These are phyloP conservation scores for Microvelia longipes DNA, from an alignment of 1,140 invertebrate species.

Conservation along the genomic window DNA sequence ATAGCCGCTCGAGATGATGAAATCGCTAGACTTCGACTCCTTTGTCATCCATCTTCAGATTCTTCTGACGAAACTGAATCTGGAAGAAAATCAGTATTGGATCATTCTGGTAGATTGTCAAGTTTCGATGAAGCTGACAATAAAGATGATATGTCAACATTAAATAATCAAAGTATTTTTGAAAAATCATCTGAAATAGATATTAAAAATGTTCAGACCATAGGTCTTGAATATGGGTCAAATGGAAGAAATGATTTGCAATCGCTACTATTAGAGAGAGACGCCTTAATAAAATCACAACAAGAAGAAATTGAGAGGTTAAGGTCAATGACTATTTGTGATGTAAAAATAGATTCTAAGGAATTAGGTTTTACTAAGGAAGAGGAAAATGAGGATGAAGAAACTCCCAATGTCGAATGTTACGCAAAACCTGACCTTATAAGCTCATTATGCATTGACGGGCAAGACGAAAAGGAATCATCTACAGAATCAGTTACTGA, in stretches of 20 bases:
- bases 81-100: not conserved
- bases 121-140: not conserved
- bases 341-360: not conserved
- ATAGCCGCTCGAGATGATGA: not conserved
- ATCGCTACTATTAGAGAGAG: not conserved
- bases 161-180: not conserved
- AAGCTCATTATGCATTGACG: conserved; percentile 19
- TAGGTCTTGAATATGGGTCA: not conserved
- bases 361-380: conserved; percentile 28
- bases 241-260: not conserved
- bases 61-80: not conserved
- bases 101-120: not conserved
- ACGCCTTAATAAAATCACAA: not conserved
- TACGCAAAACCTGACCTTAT: conserved; percentile 25
- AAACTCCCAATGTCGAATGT: conserved; percentile 4
- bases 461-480: not conserved
- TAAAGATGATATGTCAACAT: not conserved
- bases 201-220: not conserved
- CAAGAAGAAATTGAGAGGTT: not conserved
- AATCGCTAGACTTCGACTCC: not conserved
- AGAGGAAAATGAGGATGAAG: conserved; percentile 35
- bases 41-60: not conserved
- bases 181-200: not conserved
- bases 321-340: not conserved
- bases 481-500: not conserved